Base-by-base conservation (phyloP, 1,140 invertebrate genomes). In the Oreohelix idahoensis region DNA sequence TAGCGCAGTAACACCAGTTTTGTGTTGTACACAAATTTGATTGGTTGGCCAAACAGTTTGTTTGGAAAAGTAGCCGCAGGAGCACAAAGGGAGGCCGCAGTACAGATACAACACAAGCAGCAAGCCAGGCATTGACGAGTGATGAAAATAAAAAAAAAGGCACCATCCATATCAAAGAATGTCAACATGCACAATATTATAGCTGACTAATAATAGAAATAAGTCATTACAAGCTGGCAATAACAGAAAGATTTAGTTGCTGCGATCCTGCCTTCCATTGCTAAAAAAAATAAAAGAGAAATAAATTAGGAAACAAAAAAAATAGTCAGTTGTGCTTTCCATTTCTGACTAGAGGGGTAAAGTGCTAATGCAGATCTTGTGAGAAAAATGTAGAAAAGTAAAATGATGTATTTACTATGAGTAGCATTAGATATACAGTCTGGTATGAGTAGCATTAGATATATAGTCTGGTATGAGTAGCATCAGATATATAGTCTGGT, bases 131-230 rank as follows among this genome's bases (percentile, higher is more conserved):
- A 80, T 70, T 49, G 69, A 71, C 69, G 79, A 66, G 79, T 80
- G 63, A 71, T 80, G 79, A 73, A 80, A 80, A 80, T 66, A 80
- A 71, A 71, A 80, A 66, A 32, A 80, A 66, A 80, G 79, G 79
- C 79, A 80, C 79, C 79, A 80, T 80, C 79, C 79, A 80, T 80
- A 71, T 80, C 20, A 80, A 42, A 79, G 58, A 80, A 80, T 70
- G 38, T 70, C 69, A 80, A 70, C 79, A 80, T 80, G 79, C 79
- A 80, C 63, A 49, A 29, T 49, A 80, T 80, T 49, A 53, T 49
- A 2, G 8, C 1, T 8, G 32, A 66, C n/a, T 10, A 23, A 66
- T 66, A 29, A 66, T 23, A 66, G n/a, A 66, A 32, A 66, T 32
- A 11, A 66, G 63, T 35, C 23, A 66, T 15, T 32, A 32, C 8